Percentiles rank a stretch among this genome's conserved stretches.
Conservation (phyloP, 2,797 vertebrate genomes). For the Peromyscus attwateri region DNA sequence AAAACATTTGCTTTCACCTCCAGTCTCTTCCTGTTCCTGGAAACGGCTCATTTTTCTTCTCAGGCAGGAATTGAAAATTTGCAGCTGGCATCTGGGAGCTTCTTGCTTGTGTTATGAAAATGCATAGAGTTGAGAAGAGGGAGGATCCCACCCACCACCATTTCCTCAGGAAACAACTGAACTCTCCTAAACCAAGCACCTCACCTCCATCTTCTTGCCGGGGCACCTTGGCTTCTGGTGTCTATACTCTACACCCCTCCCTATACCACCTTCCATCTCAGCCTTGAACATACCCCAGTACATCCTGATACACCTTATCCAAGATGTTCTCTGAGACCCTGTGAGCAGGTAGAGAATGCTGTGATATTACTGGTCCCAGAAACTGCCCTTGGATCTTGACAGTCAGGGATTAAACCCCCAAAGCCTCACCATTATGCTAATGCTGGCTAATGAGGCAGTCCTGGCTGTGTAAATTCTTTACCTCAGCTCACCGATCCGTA, state of each 20-base stretch:
- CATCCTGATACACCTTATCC: background rate
- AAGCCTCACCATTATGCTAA: background rate
- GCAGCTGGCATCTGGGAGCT: slow-evolving; percentile 17
- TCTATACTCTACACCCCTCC: background rate
- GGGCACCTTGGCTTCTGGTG: background rate
- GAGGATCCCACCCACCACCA: background rate
- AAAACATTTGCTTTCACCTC: background rate
- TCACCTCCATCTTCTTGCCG: background rate
- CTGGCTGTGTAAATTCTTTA: background rate
- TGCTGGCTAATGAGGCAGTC: background rate
- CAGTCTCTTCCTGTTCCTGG: slow-evolving; percentile 50
- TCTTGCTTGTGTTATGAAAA: background rate
- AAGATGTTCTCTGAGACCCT: background rate
- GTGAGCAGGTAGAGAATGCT: background rate
- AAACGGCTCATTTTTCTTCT: slow-evolving; percentile 54
- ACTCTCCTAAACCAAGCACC: background rate
- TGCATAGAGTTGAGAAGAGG: background rate
- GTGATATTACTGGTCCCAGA: background rate
- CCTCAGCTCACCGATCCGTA: background rate
- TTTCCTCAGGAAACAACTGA: background rate
- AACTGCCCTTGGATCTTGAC: slow-evolving; percentile 29
- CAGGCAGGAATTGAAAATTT: slow-evolving; percentile 45
- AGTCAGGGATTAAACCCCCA: background rate
- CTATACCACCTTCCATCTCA: background rate
- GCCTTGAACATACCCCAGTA: background rate